Evolutionary conservation across 2,888 invertebrate genomes (phyloP).

Genomic region (Cosmia trapezina): DNA sequence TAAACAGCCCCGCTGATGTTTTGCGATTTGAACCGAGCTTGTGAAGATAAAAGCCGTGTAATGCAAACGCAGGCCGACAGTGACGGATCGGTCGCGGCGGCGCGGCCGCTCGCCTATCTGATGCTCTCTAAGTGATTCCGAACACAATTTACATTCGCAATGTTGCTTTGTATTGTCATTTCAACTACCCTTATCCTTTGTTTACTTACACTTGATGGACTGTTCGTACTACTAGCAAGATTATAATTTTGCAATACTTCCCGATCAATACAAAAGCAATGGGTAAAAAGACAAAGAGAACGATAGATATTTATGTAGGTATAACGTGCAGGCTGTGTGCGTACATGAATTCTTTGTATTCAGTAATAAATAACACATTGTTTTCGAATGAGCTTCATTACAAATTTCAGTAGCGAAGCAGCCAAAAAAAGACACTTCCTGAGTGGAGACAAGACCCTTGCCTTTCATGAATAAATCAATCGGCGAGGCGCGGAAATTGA

Average conservation of each 20-base stretch:
- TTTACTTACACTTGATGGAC: constrained; percentile 73
- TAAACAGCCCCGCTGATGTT: constrained; percentile 87
- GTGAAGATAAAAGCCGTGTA: constrained; percentile 88
- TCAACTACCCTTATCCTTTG: constrained; percentile 81
- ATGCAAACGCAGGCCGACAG: constrained; percentile 89
- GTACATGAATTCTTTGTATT: constrained; percentile 66
- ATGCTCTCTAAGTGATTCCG: constrained; percentile 89
- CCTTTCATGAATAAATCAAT: constrained; percentile 90
- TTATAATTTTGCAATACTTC: constrained; percentile 66
- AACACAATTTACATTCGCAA: constrained; percentile 88
- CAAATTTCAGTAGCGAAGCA: constrained; percentile 85
- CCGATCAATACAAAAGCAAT: constrained; percentile 51
- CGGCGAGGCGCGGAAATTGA: constrained; percentile 89
- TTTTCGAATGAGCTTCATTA: constrained; percentile 88
- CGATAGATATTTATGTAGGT: constrained; percentile 39
- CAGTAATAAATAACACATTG: constrained; percentile 87
- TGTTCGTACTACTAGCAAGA: constrained; percentile 63
- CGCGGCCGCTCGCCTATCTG: constrained; percentile 85
- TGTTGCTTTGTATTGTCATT: constrained; percentile 86
- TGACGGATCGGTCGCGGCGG: constrained; percentile 89
- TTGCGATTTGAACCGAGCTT: constrained; percentile 86
- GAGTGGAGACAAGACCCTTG: constrained; percentile 82
- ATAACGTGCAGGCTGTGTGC: constrained; percentile 40
- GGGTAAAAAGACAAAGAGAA: constrained; percentile 37
- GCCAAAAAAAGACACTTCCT: constrained; percentile 88